Conservation (phyloP, 2,113 vertebrate species). For the Cervus canadensis region DNA sequence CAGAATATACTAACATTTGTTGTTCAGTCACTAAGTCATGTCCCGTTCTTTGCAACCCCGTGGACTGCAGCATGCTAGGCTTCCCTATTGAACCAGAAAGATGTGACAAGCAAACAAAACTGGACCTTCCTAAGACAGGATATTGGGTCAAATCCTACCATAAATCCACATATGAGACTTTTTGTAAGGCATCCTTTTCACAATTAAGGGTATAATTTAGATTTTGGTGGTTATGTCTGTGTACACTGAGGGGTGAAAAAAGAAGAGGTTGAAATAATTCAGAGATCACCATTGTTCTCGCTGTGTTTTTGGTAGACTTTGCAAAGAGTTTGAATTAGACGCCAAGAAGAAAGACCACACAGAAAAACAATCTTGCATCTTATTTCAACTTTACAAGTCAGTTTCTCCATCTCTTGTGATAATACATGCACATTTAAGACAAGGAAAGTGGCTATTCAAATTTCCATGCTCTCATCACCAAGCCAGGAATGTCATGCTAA, state of each 20-base stretch:
- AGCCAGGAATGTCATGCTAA: background rate
- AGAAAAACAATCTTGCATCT: conserved; percentile 39
- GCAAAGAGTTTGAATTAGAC: conserved; percentile 23
- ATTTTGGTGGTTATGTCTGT: background rate
- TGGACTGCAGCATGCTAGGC: background rate
- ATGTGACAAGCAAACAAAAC: conserved; percentile 8
- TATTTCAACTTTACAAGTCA: conserved; percentile 24
- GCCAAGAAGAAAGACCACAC: conserved; percentile 35
- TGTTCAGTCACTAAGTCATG: background rate
- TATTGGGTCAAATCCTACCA: background rate
- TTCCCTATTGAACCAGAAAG: background rate
- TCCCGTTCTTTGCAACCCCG: background rate
- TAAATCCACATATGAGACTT: background rate
- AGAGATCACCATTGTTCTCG: conserved; percentile 2
- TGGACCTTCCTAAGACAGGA: background rate
- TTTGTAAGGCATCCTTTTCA: background rate
- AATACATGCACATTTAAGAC: background rate
- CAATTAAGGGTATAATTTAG: background rate
- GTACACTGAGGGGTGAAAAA: background rate
- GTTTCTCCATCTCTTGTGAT: conserved; percentile 44
- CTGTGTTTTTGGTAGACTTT: background rate
- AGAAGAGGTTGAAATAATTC: background rate
- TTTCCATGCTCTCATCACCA: conserved; percentile 34
- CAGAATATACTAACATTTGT: background rate
- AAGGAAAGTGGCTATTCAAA: conserved; percentile 30